Evolutionary conservation across 2,113 vertebrate species (phyloP).

Genomic region (Trinectes maculatus): DNA sequence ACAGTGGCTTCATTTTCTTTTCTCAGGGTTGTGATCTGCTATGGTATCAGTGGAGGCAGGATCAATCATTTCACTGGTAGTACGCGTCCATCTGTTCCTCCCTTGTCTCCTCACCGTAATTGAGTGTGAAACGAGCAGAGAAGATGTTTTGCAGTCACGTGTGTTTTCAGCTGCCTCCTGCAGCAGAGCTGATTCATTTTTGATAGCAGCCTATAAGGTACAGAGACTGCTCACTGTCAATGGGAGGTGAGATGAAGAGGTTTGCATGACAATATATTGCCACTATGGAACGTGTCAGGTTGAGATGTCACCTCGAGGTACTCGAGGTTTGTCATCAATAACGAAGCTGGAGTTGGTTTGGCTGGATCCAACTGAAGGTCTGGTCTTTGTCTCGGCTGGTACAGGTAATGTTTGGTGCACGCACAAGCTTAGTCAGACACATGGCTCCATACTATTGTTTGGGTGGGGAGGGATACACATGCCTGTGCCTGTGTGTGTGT

Average conservation of each 20-base stretch:
- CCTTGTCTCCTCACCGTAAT: slow-evolving; percentile 7
- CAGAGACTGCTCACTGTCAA: not conserved
- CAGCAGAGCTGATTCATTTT: not conserved
- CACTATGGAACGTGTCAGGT: not conserved
- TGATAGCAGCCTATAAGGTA: not conserved
- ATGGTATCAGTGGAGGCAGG: slow-evolving; percentile 8
- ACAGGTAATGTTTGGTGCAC: slow-evolving; percentile 5
- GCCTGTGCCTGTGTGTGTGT: slow-evolving; percentile 2
- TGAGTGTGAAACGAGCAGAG: slow-evolving; percentile 17
- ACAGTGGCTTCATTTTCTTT: slow-evolving; percentile 13
- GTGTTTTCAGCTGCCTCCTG: not conserved
- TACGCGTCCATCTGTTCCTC: not conserved
- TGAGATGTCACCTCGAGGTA: not conserved
- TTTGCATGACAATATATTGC: not conserved
- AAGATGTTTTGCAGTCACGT: slow-evolving; percentile 6
- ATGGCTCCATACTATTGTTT: not conserved
- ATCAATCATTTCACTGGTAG: slow-evolving; percentile 22
- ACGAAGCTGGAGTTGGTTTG: slow-evolving; percentile 20
- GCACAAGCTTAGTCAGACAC: slow-evolving; percentile 13
- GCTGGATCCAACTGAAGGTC: slow-evolving; percentile 4
- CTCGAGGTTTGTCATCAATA: slow-evolving; percentile 8
- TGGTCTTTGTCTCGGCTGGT: slow-evolving; percentile 14
- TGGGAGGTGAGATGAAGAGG: not conserved
- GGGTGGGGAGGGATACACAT: too few species aligned
- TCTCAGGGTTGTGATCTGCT: slow-evolving; percentile 12